phyloP scores from a whole-genome alignment of 2,113 vertebrate species.

The Oxyura jamaicensis region DNA sequence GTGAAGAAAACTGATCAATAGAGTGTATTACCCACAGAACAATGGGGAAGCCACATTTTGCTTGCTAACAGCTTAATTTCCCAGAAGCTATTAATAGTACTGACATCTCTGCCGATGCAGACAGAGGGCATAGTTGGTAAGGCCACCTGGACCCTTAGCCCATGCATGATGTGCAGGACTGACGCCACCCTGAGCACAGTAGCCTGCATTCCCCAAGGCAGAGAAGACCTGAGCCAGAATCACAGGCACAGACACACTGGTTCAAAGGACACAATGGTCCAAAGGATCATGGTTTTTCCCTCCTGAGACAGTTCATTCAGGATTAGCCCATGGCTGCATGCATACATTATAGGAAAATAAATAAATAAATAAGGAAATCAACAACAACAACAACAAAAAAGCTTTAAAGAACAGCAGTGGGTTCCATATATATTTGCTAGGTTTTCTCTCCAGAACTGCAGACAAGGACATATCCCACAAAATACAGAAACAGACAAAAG shows the following conservation, averaged over 20 bases:
- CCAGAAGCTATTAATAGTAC: neutral
- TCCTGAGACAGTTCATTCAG: neutral
- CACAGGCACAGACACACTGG: neutral
- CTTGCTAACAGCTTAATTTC: neutral
- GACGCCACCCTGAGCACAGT: neutral
- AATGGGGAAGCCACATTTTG: neutral
- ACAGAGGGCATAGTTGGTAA: neutral
- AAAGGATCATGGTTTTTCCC: neutral
- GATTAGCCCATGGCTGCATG: neutral
- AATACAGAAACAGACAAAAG: neutral
- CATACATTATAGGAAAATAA: neutral
- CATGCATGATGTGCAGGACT: neutral
- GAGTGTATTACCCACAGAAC: neutral
- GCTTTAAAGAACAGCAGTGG: neutral
- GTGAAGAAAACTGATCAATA: conserved; percentile 44
- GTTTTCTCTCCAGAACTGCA: neutral
- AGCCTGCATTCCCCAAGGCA: neutral
- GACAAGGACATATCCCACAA: neutral
- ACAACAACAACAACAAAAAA: too few species aligned
- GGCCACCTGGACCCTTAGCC: neutral
- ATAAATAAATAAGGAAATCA: too few species aligned
- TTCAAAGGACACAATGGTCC: neutral
- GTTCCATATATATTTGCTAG: neutral
- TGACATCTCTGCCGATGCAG: neutral
- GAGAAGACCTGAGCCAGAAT: neutral